Conservation (phyloP, 2,113 vertebrate genomes). For the Parus major region DNA sequence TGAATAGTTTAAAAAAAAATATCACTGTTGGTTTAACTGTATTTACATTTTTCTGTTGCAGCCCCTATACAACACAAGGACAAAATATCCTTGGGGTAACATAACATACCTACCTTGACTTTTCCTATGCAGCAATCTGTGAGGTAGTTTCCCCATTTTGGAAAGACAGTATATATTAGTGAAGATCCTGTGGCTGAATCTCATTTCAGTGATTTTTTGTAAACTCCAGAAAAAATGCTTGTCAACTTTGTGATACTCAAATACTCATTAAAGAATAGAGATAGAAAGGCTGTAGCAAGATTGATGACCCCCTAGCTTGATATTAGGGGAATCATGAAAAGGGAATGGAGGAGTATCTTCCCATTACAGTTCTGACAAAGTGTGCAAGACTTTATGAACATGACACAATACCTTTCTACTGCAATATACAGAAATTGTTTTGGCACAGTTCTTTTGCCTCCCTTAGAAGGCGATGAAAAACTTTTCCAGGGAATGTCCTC, state of each 20-base stretch:
- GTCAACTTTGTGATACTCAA: neutral
- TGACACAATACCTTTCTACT: neutral
- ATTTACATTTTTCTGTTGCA: neutral
- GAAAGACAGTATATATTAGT: neutral
- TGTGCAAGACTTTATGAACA: neutral
- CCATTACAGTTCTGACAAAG: neutral
- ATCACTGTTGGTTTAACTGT: neutral
- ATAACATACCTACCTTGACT: neutral
- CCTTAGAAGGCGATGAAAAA: neutral
- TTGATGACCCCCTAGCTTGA: neutral
- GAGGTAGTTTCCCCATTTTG: neutral
- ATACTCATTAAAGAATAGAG: neutral
- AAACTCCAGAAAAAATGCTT: neutral
- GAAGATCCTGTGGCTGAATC: neutral
- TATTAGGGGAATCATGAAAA: neutral
- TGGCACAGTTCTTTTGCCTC: rapidly evolving
- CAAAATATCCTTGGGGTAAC: neutral
- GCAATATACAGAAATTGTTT: neutral
- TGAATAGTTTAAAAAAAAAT: neutral
- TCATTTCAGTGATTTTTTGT: neutral
- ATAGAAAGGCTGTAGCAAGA: neutral
- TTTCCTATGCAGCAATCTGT: neutral
- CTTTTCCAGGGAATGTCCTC: neutral
- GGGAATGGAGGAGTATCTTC: neutral
- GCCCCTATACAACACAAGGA: neutral